Base-by-base conservation (phyloP, 2,797 vertebrate species). In the Pipistrellus kuhlii region DNA sequence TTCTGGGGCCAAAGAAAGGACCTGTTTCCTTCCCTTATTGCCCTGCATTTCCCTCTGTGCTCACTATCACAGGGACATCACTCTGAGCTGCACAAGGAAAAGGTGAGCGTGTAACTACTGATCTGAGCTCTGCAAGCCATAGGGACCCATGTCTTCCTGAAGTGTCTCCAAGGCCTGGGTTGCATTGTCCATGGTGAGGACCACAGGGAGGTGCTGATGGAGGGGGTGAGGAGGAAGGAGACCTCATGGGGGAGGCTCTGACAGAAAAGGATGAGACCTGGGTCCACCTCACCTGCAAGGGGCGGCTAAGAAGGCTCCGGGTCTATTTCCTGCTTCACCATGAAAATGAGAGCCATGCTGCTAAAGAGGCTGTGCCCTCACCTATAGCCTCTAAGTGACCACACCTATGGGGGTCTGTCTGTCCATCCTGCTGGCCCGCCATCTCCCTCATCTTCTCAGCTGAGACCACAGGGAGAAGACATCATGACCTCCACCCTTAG, bases 231-330 rank as follows among this genome's bases (percentile, higher is more conserved):
- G 64, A 4, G 15, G 30, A 18, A 9, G n/a, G 17, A 66, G 64
- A 8, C 25, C 3, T 8, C 3, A 0, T 9, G 15, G 7, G 62
- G 30, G n/a, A 66, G n/a, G n/a, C n/a, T 32, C 64, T 66, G n/a
- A 18, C 8, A 66, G 64, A 17, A 8, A 27, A 66, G 15, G 62
- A 66, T 1, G 3, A 18, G 64, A n/a, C n/a, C 64, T 66, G 64
- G n/a, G 53, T 3, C 27, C 27, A 27, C 11, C 11, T 59, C 25
- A 6, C 6, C 11, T 8, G n/a, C 1, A 27, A 62, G 15, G 17
- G n/a, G 7, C 0, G 0, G 18, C 5, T 13, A 11, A 55, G 41
- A 35, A 81, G 38, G 6, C 35, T 20, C 3, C 0, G 55, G 11
- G 23, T 6, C 14, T 23, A 1, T 64, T 32, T 59, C 23, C 35